Base-by-base conservation (phyloP, 2,797 vertebrate species). In the Chaenodraco wilsoni region DNA sequence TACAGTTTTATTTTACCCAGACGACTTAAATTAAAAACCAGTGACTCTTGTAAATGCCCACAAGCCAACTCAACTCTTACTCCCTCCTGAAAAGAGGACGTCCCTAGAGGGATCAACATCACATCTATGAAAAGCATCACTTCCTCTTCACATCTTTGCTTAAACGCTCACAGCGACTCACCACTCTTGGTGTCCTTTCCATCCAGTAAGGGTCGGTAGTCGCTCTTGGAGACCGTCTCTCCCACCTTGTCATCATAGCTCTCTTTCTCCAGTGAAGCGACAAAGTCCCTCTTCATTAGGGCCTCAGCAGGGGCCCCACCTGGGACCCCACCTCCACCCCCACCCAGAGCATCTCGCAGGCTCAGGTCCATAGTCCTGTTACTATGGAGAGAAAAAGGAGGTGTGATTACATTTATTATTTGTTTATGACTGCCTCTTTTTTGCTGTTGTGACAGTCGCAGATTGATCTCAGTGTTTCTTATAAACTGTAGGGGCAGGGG, bases 151-250 rank as follows among this genome's bases (percentile, higher is more conserved):
- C n/a, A 10, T 73, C 31, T 17, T 3, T 17, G 50, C 61, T 50
- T 5, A 21, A 40, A 17, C 12, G 9, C 48, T 60, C 10, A 3
- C 5, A 19, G 48, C 14, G 2, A 76, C 91, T 85, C 9, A 92
- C 92, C 86, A 1, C 76, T 93, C 85, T 94, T 95, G 0, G 92
- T 92, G 79, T 96, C 96, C 52, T 95, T 96, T 61, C 92, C 92
- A 3, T 97, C 97, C 88, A 97, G 83, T 43, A 98, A 94, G 5
- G 97, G 97, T 83, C 96, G 94, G 3, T 97, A 99, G 81, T 97
- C 96, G 2, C 95, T 95, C 85, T 97, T 98, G 40, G 95, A 92
- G 46, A 97, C 95, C 0, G 91, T 95, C 90, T 98, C 97, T 9
- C 96, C 97, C 11, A 98, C 96, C 87, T 96, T 95, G 27, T 97